These are phyloP conservation scores for Diuraphis noxia DNA, from an alignment of 1,140 invertebrate genomes.

Conservation along the genomic window DNA sequence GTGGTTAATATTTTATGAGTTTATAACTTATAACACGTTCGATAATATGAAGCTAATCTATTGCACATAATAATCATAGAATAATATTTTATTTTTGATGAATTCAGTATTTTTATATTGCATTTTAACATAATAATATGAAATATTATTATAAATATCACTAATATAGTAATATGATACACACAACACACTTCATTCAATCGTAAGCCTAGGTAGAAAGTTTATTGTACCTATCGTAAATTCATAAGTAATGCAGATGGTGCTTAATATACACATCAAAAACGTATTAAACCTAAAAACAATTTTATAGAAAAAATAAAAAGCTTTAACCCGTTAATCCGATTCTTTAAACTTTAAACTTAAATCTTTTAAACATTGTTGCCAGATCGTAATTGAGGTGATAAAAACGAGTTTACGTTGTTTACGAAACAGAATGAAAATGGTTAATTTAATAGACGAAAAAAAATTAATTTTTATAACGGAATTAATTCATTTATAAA, in stretches of 20 bases:
- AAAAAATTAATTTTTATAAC: constrained; percentile 31
- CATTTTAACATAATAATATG: background rate
- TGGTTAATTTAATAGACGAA: constrained; percentile 1
- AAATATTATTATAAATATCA: too few relatives aligned
- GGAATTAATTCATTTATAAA: constrained; percentile 21
- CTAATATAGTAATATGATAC: too few relatives aligned
- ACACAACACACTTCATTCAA: background rate
- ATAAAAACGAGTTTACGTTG: constrained; percentile 14
- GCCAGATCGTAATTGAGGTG: constrained; percentile 15
- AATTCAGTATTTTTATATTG: background rate
- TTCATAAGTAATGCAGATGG: background rate
- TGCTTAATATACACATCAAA: background rate
- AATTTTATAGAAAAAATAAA: background rate
- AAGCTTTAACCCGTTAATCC: background rate
- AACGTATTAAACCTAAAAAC: too few relatives aligned
- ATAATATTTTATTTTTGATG: background rate
- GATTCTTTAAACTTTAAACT: too few relatives aligned
- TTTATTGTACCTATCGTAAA: background rate
- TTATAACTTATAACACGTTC: background rate
- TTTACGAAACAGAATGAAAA: background rate
- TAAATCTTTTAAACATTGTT: background rate
- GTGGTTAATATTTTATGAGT: background rate
- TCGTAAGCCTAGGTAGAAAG: background rate
- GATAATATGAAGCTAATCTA: background rate
- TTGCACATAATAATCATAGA: background rate